Base-by-base conservation (phyloP, 2,888 invertebrate species). In the Sussaba pulchella region DNA sequence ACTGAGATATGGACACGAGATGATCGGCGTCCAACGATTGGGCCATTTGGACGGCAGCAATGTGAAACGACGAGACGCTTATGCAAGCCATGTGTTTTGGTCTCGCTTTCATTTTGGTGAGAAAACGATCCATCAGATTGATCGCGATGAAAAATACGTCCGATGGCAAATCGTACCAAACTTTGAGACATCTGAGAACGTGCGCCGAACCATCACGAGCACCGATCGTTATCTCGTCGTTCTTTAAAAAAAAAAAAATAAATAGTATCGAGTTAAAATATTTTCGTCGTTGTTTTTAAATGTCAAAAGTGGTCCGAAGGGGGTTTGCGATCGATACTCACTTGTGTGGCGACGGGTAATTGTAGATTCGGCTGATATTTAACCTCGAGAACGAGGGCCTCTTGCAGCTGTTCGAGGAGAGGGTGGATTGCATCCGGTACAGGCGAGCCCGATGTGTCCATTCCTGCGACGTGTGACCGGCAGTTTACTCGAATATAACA, bases 1-100 rank as follows among this genome's bases (percentile, higher is more conserved):
- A 97, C 92, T 96, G 95, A 0, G 95, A 95, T 82, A 95, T 94
- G 0, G 94, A 93, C 59, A 93, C 96, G 78, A 97, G 92, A 89
- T 96, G 96, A 84, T 95, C 95, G 67, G 95, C 93, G 89, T 94
- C 93, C 82, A 94, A 93, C 71, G 95, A 92, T 84, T 94, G 93
- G 81, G 94, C 94, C 78, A 95, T 93, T 76, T 95, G 94, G 89
- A 94, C 94, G 86, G 96, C 95, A 78, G 98, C 97, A 88, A 98
- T 94, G 93, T 97, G 96, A 93, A 98, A 96, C 86, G 97, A 96
- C 81, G 97, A 96, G 41, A 98, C 95, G 14, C 97, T 96, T 91
- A 98, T 96, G 93, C 98, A 98, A 5, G 96, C 96, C 93, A 98
- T 95, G 93, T 97, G 97, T 91, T 96, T 97, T 67, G 96, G 96